phyloP scores from a whole-genome alignment of 2,888 invertebrate species.

The Auanema freiburgensis region DNA sequence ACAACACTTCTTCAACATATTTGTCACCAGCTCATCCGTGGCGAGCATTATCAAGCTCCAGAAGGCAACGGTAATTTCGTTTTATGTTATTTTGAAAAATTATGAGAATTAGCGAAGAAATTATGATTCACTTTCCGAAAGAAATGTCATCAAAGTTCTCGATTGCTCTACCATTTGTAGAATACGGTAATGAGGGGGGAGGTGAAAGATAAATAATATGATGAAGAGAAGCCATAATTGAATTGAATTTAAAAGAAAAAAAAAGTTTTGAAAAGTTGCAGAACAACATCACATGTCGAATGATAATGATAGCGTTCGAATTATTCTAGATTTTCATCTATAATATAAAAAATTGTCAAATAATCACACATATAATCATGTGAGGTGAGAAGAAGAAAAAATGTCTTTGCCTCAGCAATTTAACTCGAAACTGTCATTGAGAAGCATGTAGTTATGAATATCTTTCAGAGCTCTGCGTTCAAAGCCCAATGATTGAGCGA shows the following conservation, averaged over 20 bases:
- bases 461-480: conserved; percentile 56
- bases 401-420: too few species aligned
- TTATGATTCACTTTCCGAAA: not conserved
- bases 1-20: conserved; percentile 64
- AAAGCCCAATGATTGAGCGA: conserved; percentile 62
- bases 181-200: too few species aligned
- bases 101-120: not conserved
- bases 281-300: too few species aligned
- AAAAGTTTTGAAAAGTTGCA: too few species aligned
- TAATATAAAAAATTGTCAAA: too few species aligned
- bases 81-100: not conserved
- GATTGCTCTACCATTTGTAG: too few species aligned
- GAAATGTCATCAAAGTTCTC: too few species aligned
- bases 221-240: not conserved
- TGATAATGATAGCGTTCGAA: too few species aligned
- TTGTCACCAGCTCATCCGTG: conserved; percentile 53
- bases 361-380: too few species aligned
- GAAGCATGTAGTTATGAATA: conserved; percentile 1
- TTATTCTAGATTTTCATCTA: too few species aligned
- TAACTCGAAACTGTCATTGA: not conserved
- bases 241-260: too few species aligned
- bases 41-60: conserved; percentile 32
- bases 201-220: conserved; percentile 1
- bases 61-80: conserved; percentile 38
- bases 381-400: too few species aligned